These are phyloP conservation scores for Trichopria drosophilae DNA, from an alignment of 2,888 invertebrate genomes.

Conservation along the genomic window DNA sequence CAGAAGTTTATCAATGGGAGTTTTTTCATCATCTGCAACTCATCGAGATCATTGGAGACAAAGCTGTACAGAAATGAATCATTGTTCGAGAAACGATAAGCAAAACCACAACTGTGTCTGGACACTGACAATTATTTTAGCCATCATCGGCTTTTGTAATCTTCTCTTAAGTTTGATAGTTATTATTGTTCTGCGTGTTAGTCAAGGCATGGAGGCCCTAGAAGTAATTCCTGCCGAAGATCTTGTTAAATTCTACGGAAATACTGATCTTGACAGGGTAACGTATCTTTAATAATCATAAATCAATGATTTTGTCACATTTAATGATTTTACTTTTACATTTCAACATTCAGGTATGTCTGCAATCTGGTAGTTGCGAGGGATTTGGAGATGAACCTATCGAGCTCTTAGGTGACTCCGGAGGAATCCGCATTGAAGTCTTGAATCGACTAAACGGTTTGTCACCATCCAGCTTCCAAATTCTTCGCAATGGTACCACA, in stretches of 20 bases:
- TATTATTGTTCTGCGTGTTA: conserved; percentile 76
- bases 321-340: neutral
- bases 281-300: conserved; percentile 15
- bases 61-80: conserved; percentile 22
- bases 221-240: conserved; percentile 77
- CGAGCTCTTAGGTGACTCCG: conserved; percentile 54
- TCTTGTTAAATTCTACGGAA: conserved; percentile 77
- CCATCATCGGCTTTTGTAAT: conserved; percentile 70
- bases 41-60: conserved; percentile 27
- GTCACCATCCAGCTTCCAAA: conserved; percentile 40
- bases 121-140: conserved; percentile 75
- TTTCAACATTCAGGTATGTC: conserved; percentile 45
- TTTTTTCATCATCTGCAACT: conserved; percentile 4
- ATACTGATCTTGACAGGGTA: conserved; percentile 75
- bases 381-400: conserved; percentile 58
- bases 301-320: neutral
- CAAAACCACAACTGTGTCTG: conserved; percentile 63
- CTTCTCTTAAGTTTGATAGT: conserved; percentile 79
- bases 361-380: conserved; percentile 54
- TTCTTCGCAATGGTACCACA: conserved; percentile 70
- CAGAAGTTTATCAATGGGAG: conserved; percentile 3
- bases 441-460: conserved; percentile 45
- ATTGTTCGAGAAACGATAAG: conserved; percentile 36
- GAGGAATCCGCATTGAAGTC: conserved; percentile 52
- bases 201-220: conserved; percentile 82